These are phyloP conservation scores for Daubentonia madagascariensis DNA, from an alignment of 2,113 vertebrate genomes.

Conservation along the genomic window DNA sequence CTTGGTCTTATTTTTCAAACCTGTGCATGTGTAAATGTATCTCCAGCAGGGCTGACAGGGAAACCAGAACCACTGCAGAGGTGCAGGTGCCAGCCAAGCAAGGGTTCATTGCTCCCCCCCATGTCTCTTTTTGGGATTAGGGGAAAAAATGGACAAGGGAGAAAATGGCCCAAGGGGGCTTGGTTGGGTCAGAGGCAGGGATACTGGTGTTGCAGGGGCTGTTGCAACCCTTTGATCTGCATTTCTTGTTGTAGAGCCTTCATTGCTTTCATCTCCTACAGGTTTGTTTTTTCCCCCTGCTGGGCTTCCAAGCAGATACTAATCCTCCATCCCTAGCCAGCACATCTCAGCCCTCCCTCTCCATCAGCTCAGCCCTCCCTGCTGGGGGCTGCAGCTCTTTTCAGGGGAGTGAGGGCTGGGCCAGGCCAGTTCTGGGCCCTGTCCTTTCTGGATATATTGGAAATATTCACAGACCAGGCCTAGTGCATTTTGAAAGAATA, in stretches of 20 bases:
- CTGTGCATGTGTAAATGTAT: background rate
- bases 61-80: constrained; percentile 16
- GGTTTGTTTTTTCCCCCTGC: background rate
- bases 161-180: background rate
- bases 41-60: background rate
- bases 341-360: background rate
- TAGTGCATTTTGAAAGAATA: constrained; percentile 1
- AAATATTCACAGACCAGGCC: background rate
- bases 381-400: background rate
- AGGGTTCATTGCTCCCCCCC: background rate
- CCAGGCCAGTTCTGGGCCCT: background rate
- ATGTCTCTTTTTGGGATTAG: background rate
- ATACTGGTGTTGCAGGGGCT: background rate
- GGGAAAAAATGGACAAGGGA: background rate
- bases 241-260: background rate
- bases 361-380: background rate
- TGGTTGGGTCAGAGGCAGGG: background rate
- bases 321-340: background rate
- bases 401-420: background rate
- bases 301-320: background rate
- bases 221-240: background rate
- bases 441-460: background rate
- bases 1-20: constrained; percentile 35
- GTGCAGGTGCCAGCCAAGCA: background rate
- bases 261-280: constrained; percentile 16